A percentile compares a stretch with the other conserved stretches of the same genome.
These are phyloP conservation scores for Syndactyla subalaris DNA, from an alignment of 2,797 vertebrate species.

Conservation along the genomic window DNA sequence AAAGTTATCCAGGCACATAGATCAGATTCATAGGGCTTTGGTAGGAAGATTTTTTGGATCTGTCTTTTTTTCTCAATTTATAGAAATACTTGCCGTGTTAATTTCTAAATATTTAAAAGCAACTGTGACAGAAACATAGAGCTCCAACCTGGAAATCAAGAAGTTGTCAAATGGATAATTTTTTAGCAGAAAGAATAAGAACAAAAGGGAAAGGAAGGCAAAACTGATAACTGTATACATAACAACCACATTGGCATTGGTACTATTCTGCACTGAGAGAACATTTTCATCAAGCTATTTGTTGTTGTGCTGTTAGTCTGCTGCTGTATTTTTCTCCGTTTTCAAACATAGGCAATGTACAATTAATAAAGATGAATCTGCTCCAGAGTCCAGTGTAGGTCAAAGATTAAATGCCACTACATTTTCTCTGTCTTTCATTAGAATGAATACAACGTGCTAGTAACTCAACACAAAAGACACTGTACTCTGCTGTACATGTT, in stretches of 20 bases:
- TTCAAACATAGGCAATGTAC: neutral
- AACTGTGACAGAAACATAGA: neutral
- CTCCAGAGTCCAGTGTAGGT: neutral
- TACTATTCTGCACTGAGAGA: neutral
- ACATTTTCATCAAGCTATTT: neutral
- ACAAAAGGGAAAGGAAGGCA: neutral
- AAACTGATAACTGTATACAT: neutral
- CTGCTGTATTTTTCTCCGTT: neutral
- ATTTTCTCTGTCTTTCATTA: constrained; percentile 28
- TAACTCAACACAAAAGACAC: constrained; percentile 42
- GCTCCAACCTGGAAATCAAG: neutral
- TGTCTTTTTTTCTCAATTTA: neutral
- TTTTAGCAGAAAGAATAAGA: neutral
- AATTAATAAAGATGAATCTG: neutral
- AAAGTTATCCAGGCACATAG: neutral
- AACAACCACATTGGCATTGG: neutral
- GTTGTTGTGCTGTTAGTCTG: neutral
- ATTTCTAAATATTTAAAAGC: neutral
- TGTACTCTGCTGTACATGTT: neutral
- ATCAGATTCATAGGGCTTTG: neutral
- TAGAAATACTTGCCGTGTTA: neutral
- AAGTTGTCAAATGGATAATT: neutral
- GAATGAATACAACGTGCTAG: neutral
- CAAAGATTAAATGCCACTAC: constrained; percentile 31
- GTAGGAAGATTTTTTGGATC: neutral